These are phyloP conservation scores for Xylocopa sonorina DNA, from an alignment of 1,140 invertebrate genomes.

Conservation along the genomic window DNA sequence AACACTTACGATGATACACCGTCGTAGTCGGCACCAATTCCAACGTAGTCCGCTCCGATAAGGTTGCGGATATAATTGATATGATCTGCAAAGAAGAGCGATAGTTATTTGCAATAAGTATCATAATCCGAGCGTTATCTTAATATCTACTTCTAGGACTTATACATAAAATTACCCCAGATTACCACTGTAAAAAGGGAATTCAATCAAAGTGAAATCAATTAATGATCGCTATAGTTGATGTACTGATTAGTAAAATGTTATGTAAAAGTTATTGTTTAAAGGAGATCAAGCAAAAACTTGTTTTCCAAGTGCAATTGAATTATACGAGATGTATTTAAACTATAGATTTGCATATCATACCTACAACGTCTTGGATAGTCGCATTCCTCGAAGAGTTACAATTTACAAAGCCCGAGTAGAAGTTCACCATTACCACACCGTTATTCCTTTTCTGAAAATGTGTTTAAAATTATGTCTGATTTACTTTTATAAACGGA, in stretches of 20 bases:
- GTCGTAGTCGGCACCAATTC: conserved; percentile 84
- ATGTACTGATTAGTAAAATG: too few species aligned
- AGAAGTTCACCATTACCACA: conserved; percentile 63
- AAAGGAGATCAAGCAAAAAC: too few species aligned
- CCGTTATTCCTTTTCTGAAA: conserved; percentile 62
- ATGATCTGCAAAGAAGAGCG: conserved; percentile 82
- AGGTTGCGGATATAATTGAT: conserved; percentile 85
- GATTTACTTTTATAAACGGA: too few species aligned
- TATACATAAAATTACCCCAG: too few species aligned
- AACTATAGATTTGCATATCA: not conserved
- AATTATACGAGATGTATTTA: not conserved
- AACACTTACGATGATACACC: conserved; percentile 81
- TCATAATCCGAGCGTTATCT: not conserved
- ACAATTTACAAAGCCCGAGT: conserved; percentile 54
- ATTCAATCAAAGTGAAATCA: too few species aligned
- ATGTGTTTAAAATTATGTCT: not conserved
- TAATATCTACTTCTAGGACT: too few species aligned
- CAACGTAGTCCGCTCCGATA: conserved; percentile 83
- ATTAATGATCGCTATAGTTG: too few species aligned
- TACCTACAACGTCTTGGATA: conserved; percentile 59
- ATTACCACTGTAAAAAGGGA: not conserved
- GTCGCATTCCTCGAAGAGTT: conserved; percentile 62
- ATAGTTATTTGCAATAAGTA: not conserved
- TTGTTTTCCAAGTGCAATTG: too few species aligned
- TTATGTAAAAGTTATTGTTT: too few species aligned